Base-by-base conservation (phyloP, 2,113 vertebrate species). In the Anolis sagrei region DNA sequence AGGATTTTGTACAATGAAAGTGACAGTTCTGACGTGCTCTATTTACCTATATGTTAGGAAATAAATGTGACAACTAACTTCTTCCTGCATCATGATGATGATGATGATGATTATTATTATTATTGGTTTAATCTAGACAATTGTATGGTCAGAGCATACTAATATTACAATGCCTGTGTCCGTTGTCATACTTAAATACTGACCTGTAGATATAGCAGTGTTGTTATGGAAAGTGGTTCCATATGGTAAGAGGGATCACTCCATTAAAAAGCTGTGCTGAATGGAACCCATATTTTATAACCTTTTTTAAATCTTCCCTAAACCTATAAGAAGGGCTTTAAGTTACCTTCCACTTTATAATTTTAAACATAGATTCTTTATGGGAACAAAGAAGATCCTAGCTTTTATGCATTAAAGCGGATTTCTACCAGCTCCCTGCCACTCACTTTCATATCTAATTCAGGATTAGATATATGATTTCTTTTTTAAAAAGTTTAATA, bases 331-430 rank as follows among this genome's bases (percentile, higher is more conserved):
- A 34, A 61, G 62, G 11, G 64, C 76, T 91, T 75, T 91, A 23
- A 39, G 81, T 32, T 74, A 49, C 36, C 76, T 80, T 91, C 29
- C 77, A 9, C 75, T 82, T 90, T 89, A 23, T 48, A 86, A 92
- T 84, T 92, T 93, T 88, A 84, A 90, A 87, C 44, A 87, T 84
- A 78, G 91, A 92, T 89, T 88, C 91, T 76, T 44, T 88, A 32
- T 61, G 82, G 34, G 34, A 23, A 90, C 79, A 87, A 92, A 79
- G 76, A 84, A 62, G 89, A 66, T 80, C 68, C 83, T 0, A 69
- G 8, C 34, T 86, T 61, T 75, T 58, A 9, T n/a, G n/a, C 86
- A 80, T 85, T 87, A 84, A 49, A 87, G 77, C 14, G 7, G 49
- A 86, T 91, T 91, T 91, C 81, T 79, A 77, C 34, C 76, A 86